phyloP scores from a whole-genome alignment of 1,140 invertebrate species.

The Diorhabda carinulata region DNA sequence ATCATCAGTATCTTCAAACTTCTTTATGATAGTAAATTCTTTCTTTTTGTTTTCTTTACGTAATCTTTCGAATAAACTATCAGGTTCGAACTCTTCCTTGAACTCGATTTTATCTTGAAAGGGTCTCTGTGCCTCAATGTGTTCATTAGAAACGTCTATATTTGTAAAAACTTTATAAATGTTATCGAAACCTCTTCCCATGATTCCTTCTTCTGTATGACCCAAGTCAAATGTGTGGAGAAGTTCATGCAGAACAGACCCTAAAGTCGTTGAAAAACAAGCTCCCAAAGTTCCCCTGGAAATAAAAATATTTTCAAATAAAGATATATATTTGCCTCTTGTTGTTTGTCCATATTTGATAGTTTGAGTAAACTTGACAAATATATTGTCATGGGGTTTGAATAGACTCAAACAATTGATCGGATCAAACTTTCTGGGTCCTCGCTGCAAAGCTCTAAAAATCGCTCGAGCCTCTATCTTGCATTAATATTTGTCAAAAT shows the following conservation, averaged over 20 bases:
- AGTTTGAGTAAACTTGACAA: too few relatives aligned
- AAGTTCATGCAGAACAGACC: constrained; percentile 90
- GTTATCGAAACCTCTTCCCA: constrained; percentile 92
- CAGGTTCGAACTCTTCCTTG: constrained; percentile 41
- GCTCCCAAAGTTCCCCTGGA: constrained; percentile 76
- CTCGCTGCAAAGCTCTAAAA: too few relatives aligned
- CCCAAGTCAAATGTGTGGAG: constrained; percentile 93
- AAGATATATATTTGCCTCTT: too few relatives aligned
- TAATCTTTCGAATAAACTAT: constrained; percentile 51
- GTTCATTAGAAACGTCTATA: constrained; percentile 50
- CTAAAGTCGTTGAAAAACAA: constrained; percentile 87
- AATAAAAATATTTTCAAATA: constrained; percentile 22
- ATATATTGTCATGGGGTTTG: too few relatives aligned
- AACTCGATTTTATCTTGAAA: constrained; percentile 32
- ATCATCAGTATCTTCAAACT: constrained; percentile 41
- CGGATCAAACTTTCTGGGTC: too few relatives aligned
- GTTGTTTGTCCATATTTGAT: too few relatives aligned
- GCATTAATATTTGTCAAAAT: too few relatives aligned
- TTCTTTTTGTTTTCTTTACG: constrained; percentile 53
- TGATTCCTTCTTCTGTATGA: constrained; percentile 85
- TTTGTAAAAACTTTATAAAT: constrained; percentile 71
- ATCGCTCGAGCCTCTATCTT: too few relatives aligned
- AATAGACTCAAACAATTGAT: too few relatives aligned
- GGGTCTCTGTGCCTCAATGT: constrained; percentile 43
- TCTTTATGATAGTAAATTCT: constrained; percentile 49